A percentile compares a stretch with the other conserved stretches of the same genome.
Evolutionary conservation across 2,888 invertebrate species (phyloP).

Genomic region (Drosophila limbata): DNA sequence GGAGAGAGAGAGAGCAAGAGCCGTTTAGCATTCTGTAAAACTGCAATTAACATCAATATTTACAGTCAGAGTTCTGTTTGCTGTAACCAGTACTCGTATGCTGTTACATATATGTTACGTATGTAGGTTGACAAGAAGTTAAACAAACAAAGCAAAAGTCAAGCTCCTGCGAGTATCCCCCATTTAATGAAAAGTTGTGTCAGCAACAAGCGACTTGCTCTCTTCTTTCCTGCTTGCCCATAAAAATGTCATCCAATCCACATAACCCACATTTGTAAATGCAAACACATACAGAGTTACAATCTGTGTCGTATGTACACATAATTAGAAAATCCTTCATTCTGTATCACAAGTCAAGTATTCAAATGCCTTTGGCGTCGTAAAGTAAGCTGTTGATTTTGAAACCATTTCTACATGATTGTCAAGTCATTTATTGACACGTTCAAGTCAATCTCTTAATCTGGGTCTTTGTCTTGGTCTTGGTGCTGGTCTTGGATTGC

Average conservation of each 20-base stretch:
- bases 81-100: slow-evolving; percentile 17
- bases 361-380: slow-evolving; percentile 55
- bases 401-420: slow-evolving; percentile 66
- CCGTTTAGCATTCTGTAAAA: slow-evolving; percentile 22
- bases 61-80: slow-evolving; percentile 14
- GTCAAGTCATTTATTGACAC: slow-evolving; percentile 59
- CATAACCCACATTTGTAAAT: slow-evolving; percentile 14
- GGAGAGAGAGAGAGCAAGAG: background rate
- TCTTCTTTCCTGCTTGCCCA: slow-evolving; percentile 20
- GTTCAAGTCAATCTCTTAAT: slow-evolving; percentile 12
- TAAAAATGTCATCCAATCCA: slow-evolving; percentile 49
- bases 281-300: slow-evolving; percentile 2
- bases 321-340: slow-evolving; percentile 67
- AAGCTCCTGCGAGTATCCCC: slow-evolving; percentile 56
- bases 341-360: slow-evolving; percentile 35
- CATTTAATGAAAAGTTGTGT: slow-evolving; percentile 64
- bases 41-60: slow-evolving; percentile 2
- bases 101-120: slow-evolving; percentile 6
- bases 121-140: slow-evolving; percentile 70
- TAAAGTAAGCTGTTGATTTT: slow-evolving; percentile 72
- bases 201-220: slow-evolving; percentile 60
- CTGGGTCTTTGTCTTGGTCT: background rate
- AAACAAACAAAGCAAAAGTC: slow-evolving; percentile 77
- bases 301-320: slow-evolving; percentile 54
- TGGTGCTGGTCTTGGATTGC: background rate